Percentiles rank a stretch among this genome's conserved stretches.
These are phyloP conservation scores for Sus cebifrons DNA, from an alignment of 2,797 vertebrate genomes.

Conservation along the genomic window DNA sequence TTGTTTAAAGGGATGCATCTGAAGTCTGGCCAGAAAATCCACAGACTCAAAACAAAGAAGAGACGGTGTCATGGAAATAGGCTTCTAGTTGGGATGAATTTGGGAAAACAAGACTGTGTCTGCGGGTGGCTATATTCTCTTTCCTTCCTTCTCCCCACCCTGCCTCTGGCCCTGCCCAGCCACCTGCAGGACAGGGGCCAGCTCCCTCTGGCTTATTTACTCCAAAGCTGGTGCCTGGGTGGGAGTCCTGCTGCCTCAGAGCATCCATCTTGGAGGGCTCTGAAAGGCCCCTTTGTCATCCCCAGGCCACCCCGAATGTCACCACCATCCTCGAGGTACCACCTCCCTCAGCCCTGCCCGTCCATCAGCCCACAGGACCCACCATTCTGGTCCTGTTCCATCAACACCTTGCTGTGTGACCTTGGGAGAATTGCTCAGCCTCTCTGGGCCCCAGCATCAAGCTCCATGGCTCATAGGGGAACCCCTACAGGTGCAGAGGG, in stretches of 20 bases:
- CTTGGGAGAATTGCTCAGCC: background rate
- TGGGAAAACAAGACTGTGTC: background rate
- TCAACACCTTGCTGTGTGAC: background rate
- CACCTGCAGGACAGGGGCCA: fast-evolving
- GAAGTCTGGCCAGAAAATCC: background rate
- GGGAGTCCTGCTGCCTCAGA: background rate
- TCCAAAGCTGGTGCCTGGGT: background rate
- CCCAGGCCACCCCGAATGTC: background rate
- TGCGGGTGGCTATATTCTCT: fast-evolving
- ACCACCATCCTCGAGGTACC: fast-evolving
- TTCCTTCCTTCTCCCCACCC: background rate
- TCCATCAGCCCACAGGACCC: fast-evolving
- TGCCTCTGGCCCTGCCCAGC: background rate
- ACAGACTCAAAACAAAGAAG: background rate
- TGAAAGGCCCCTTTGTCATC: fast-evolving
- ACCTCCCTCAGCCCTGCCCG: fast-evolving
- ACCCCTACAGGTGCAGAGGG: background rate
- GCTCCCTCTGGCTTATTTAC: background rate
- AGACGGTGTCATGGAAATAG: fast-evolving
- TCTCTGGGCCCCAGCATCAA: conserved; percentile 16
- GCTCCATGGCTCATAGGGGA: fast-evolving
- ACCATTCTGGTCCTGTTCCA: background rate
- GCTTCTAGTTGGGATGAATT: background rate
- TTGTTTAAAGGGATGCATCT: background rate
- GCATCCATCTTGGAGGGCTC: background rate